Percentiles rank a stretch among this genome's conserved stretches.
Conservation (phyloP, 1,140 invertebrate species). For the Aphelenchoides besseyi region DNA sequence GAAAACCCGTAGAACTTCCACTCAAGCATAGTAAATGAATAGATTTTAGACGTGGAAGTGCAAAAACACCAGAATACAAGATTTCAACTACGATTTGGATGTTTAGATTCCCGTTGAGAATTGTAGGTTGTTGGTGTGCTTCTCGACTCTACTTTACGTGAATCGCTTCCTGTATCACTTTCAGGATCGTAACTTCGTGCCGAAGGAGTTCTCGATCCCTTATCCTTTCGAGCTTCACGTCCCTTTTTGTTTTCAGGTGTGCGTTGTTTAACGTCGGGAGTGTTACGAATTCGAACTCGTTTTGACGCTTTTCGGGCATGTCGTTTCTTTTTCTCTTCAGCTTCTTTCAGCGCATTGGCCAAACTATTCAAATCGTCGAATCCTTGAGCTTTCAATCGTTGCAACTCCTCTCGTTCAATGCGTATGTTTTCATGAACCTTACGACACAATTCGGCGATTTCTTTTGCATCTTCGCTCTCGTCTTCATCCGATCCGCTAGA, state of each 20-base stretch:
- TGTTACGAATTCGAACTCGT: not conserved
- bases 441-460: conserved; percentile 16
- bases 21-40: no score
- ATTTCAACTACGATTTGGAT: no score
- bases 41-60: no score
- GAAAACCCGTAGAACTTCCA: no score
- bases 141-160: no score
- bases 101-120: no score
- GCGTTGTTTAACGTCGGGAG: not conserved
- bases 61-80: no score
- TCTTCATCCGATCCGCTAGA: not conserved
- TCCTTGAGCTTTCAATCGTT: not conserved
- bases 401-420: not conserved
- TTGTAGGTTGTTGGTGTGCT: no score
- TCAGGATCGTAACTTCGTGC: no score
- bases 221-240: no score
- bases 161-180: no score
- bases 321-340: conserved; percentile 18
- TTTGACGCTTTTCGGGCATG: not conserved
- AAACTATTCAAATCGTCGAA: conserved; percentile 8
- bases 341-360: not conserved
- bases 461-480: not conserved
- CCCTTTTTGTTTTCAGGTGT: not conserved
- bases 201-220: no score
- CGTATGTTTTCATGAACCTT: conserved; percentile 5